A percentile compares a stretch with the other conserved stretches of the same genome.
Conservation (phyloP, 2,113 vertebrate genomes). For the Micromys minutus region DNA sequence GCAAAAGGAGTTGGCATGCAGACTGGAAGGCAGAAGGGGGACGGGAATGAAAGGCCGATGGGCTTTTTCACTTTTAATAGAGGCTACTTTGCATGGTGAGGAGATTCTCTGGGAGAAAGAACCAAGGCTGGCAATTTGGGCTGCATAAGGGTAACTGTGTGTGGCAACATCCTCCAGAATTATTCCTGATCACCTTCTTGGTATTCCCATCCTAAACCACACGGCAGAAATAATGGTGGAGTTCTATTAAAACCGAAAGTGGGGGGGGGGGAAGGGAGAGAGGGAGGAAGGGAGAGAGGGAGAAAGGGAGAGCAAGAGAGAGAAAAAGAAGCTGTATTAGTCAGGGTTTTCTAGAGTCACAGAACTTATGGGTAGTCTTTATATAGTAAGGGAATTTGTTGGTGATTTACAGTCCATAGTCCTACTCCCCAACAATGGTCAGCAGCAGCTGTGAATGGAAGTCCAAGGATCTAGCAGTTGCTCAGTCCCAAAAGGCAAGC, state of each 20-base stretch:
- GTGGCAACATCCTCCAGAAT: neutral
- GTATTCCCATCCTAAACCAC: neutral
- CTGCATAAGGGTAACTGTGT: neutral
- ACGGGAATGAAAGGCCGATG: neutral
- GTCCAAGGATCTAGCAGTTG: too few relatives aligned
- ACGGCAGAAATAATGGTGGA: neutral
- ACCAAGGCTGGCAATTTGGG: neutral
- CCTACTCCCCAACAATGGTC: too few relatives aligned
- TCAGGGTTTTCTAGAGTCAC: too few relatives aligned
- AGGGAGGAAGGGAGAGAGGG: too few relatives aligned
- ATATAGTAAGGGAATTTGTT: too few relatives aligned
- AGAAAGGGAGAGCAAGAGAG: too few relatives aligned
- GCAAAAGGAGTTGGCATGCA: neutral
- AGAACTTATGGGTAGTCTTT: too few relatives aligned
- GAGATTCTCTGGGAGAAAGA: neutral
- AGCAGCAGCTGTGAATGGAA: too few relatives aligned
- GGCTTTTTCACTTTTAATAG: slow-evolving; percentile 19
- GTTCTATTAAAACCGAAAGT: neutral
- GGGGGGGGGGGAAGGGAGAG: too few relatives aligned
- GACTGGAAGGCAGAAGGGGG: neutral
- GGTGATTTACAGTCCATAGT: too few relatives aligned
- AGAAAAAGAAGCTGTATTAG: too few relatives aligned
- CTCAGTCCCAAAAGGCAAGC: too few relatives aligned
- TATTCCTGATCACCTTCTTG: neutral
- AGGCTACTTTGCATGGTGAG: neutral